Conservation (phyloP, 1,140 invertebrate species). For the Phocides pigmalion region DNA sequence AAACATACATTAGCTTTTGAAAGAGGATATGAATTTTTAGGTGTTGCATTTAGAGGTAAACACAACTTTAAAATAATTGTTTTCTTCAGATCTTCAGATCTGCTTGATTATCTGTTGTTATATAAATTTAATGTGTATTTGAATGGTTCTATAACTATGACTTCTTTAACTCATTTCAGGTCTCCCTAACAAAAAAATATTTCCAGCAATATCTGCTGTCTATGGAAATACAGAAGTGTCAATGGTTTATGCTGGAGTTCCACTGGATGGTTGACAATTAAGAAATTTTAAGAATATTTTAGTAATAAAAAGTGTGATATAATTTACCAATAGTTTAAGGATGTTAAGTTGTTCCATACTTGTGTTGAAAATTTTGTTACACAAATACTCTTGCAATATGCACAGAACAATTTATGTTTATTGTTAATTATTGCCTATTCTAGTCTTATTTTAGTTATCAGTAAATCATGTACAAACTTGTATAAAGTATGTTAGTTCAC, state of each 20-base stretch:
- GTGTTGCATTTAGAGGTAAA: slow-evolving; percentile 97
- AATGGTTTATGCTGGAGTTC: slow-evolving; percentile 98
- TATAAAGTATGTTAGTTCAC: no score
- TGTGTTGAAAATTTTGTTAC: no score
- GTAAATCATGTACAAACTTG: not conserved
- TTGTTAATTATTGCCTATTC: not conserved
- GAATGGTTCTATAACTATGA: no score
- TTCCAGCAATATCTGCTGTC: slow-evolving; percentile 98
- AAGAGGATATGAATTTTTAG: slow-evolving; percentile 99
- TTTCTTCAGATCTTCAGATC: slow-evolving; percentile 12
- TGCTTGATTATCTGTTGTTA: no score
- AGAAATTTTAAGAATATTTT: not conserved
- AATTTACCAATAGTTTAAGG: slow-evolving; percentile 24
- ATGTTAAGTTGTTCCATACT: not conserved
- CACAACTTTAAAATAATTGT: not conserved
- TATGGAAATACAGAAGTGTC: slow-evolving; percentile 99
- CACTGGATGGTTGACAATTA: slow-evolving; percentile 93
- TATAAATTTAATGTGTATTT: no score
- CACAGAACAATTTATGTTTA: not conserved
- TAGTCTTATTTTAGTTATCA: not conserved
- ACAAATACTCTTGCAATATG: not conserved
- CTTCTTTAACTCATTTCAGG: slow-evolving; percentile 83
- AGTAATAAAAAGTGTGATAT: slow-evolving; percentile 49
- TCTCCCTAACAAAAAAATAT: slow-evolving; percentile 96
- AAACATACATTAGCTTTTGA: slow-evolving; percentile 98